Base-by-base conservation (phyloP, 2,888 invertebrate genomes). In the Agrotis exclamationis region DNA sequence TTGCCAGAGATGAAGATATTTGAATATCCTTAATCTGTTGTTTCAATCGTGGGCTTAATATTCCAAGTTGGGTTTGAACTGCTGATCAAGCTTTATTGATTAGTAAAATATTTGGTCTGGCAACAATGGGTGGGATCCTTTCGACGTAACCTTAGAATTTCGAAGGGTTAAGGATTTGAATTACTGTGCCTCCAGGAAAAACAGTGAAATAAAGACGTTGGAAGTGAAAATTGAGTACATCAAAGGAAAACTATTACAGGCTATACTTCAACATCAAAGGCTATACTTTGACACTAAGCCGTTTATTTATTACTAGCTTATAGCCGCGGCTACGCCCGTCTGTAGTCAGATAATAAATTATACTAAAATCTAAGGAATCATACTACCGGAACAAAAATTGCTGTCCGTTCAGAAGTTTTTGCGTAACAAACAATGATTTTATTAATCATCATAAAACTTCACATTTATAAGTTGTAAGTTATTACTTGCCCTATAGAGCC, bases 21-120 rank as follows among this genome's bases (percentile, higher is more conserved):
- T 50, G 62, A 79, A 79, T 79, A 65, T 58, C 62, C 59, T 57
- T 24, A 62, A 68, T 57, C 74, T 65, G 65, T 79, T 79, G 74
- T 65, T 78, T 79, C 65, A 79, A 74, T 68, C 53, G 22, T 45
- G 28, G 51, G 50, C 28, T 56, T 77, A 60, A 57, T 65, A 71
- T 59, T 14, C 63, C 51, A 11, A 48, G 45, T 45, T 20, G 44
- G 51, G 28, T n/a, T 60, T 11, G 33, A n/a, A 45, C 53, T 56
- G 65, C 78, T 72, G 76, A 72, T 39, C 62, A n/a, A 67, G 66
- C 24, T 44, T 60, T 56, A 77, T 6, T 51, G 76, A 76, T 76
- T 76, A 54, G 13, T 33, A 24, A 66, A 76, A 76, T 76, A 72
- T 76, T 76, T 63, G 45, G 14, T 16, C 11, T 14, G 20, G 64